phyloP scores from a whole-genome alignment of 2,888 invertebrate species.

The Drosophila cracens region DNA sequence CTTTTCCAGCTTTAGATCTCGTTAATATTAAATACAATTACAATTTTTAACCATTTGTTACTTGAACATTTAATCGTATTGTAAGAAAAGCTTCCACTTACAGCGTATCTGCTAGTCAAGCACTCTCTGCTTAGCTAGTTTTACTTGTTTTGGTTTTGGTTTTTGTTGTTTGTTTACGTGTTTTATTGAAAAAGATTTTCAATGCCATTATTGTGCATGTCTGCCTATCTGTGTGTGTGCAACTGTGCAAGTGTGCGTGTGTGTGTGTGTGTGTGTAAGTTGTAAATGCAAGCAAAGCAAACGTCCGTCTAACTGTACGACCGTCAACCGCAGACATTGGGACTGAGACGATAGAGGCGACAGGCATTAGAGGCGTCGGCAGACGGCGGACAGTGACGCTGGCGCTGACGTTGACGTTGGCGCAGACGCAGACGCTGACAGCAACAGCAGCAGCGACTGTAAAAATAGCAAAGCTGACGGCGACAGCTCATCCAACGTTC shows the following conservation, averaged over 20 bases:
- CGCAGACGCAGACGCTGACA: slow-evolving; percentile 30
- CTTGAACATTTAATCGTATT: not conserved
- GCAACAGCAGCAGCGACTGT: slow-evolving; percentile 22
- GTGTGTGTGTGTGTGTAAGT: slow-evolving; percentile 56
- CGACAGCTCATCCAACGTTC: slow-evolving; percentile 66
- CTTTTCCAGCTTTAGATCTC: not conserved
- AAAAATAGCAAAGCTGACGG: slow-evolving; percentile 26
- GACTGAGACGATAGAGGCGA: slow-evolving; percentile 60
- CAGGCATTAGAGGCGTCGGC: slow-evolving; percentile 65
- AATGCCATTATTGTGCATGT: slow-evolving; percentile 75
- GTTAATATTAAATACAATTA: not conserved
- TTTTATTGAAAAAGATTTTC: slow-evolving; percentile 80
- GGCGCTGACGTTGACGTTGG: slow-evolving; percentile 24
- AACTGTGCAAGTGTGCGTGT: slow-evolving; percentile 17
- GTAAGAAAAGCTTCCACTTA: not conserved
- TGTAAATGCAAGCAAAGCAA: slow-evolving; percentile 78
- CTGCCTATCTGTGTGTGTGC: slow-evolving; percentile 40
- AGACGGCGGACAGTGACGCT: slow-evolving; percentile 47
- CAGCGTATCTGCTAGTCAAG: slow-evolving; percentile 35
- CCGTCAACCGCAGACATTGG: slow-evolving; percentile 77
- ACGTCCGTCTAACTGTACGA: slow-evolving; percentile 79
- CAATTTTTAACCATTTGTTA: not conserved
- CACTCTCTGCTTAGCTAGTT: slow-evolving; percentile 22
- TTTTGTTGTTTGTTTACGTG: slow-evolving; percentile 78
- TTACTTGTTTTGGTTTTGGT: slow-evolving; percentile 68